These are phyloP conservation scores for Cyanoramphus novaezelandiae DNA, from an alignment of 2,113 vertebrate genomes.

Conservation along the genomic window DNA sequence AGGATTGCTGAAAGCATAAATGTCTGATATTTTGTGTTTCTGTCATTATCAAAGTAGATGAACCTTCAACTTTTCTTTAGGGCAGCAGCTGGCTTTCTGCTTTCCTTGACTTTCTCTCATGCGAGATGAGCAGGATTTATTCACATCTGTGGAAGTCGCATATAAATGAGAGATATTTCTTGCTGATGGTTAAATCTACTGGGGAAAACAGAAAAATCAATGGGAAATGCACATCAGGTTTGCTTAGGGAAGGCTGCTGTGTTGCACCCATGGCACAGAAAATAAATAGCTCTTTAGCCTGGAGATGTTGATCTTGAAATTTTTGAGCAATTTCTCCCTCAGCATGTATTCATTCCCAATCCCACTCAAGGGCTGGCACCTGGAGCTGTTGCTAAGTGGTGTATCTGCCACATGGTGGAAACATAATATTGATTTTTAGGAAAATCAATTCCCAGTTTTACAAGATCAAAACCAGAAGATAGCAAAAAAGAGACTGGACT, in stretches of 20 bases:
- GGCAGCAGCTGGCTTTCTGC: constrained; percentile 24
- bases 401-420: constrained; percentile 53
- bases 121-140: constrained; percentile 17
- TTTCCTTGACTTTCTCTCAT: neutral
- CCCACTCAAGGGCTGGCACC: constrained; percentile 13
- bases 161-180: constrained; percentile 20
- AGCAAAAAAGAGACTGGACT: constrained; percentile 54
- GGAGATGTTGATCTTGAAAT: constrained; percentile 58
- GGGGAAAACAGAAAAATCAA: constrained; percentile 42
- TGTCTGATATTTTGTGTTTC: constrained; percentile 18
- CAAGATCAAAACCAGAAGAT: constrained; percentile 57
- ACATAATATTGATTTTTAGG: constrained; percentile 53
- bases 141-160: constrained; percentile 26
- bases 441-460: constrained; percentile 69
- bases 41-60: constrained; percentile 32
- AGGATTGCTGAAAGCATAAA: constrained; percentile 30
- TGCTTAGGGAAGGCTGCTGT: constrained; percentile 28
- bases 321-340: constrained; percentile 51
- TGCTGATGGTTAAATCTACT: constrained; percentile 48
- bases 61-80: constrained; percentile 44
- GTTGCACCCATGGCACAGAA: constrained; percentile 24
- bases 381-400: constrained; percentile 50
- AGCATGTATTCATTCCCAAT: constrained; percentile 36
- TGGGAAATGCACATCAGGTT: constrained; percentile 34
- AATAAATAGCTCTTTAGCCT: constrained; percentile 62